A percentile compares a stretch with the other conserved stretches of the same genome.
These are phyloP conservation scores for Ophiodon elongatus DNA, from an alignment of 2,113 vertebrate genomes.

Conservation along the genomic window DNA sequence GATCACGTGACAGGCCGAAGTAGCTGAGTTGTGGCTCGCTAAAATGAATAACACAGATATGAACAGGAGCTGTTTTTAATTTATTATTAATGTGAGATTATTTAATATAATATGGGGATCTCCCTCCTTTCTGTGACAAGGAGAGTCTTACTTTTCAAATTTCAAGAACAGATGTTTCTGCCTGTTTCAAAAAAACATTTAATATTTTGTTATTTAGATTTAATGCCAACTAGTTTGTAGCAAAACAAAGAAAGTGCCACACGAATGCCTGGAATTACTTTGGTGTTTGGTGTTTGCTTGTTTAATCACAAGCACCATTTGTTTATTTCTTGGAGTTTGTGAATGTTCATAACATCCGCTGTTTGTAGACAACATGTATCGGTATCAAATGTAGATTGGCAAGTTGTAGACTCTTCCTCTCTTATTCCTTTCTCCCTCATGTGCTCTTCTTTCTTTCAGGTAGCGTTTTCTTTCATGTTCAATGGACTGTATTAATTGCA, in stretches of 20 bases:
- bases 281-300: conserved; percentile 44
- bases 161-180: neutral
- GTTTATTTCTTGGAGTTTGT: conserved; percentile 31
- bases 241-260: conserved; percentile 38
- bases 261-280: conserved; percentile 35
- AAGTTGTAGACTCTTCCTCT: neutral
- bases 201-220: conserved; percentile 21
- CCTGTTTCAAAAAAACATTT: neutral
- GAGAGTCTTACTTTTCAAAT: neutral
- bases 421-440: neutral
- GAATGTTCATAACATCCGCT: conserved; percentile 26
- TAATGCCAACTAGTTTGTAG: conserved; percentile 5
- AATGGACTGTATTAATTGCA: neutral
- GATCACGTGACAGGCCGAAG: neutral
- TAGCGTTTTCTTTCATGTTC: neutral
- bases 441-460: neutral
- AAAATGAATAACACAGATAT: neutral
- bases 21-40: neutral
- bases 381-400: conserved; percentile 18
- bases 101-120: neutral
- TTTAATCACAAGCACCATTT: conserved; percentile 56
- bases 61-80: neutral
- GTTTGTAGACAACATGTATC: conserved; percentile 8
- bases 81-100: neutral
- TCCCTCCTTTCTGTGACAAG: neutral